Evolutionary conservation across 2,888 invertebrate genomes (phyloP), one percentile per base, ranked within the genome.

Genomic region (Nyleta sp.): DNA sequence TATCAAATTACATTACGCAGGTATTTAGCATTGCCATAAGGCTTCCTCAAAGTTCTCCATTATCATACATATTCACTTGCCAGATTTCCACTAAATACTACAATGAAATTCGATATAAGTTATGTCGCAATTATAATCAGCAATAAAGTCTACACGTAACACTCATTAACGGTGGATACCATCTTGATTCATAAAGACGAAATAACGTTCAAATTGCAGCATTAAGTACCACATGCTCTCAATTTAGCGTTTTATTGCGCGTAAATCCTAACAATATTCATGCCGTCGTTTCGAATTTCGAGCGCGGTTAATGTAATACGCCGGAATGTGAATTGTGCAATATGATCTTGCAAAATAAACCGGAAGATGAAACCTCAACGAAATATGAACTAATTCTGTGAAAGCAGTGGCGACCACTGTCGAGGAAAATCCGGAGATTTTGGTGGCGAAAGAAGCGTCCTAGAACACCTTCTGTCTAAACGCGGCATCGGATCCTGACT

Each of bases 391-490:
- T 10, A 53, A 31, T 28, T 65, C 52, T 10, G 42, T 17, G 2
- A 15, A 52, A 20, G 65, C 52, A 4, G 13, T 52, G 1, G 52
- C 17, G 6, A 52, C 10, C 2, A 31, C 52, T 2, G 13, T 52
- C 28, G 42, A 42, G 4, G 65, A 67, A 33, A 33, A 53, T 33
- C 65, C 65, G 0, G 65, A 67, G 33, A n/a, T 52, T 18, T 2
- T 67, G 4, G 7, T 67, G 6, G 65, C 35, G 7, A 67, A 44
- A 33, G 65, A 15, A 55, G 44, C 31, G 42, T 46, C 13, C n/a
- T 10, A 0, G 11, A 44, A 0, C 65, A 65, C 24, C 15, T 2
- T 8, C 3, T 38, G 7, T 10, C 17, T n/a, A 65, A 65, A 65
- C 40, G 52, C 8, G 64, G 64, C 1, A 24, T 64, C 22, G 28